phyloP scores from a whole-genome alignment of 2,888 invertebrate genomes.

The Yponomeuta cagnagella region DNA sequence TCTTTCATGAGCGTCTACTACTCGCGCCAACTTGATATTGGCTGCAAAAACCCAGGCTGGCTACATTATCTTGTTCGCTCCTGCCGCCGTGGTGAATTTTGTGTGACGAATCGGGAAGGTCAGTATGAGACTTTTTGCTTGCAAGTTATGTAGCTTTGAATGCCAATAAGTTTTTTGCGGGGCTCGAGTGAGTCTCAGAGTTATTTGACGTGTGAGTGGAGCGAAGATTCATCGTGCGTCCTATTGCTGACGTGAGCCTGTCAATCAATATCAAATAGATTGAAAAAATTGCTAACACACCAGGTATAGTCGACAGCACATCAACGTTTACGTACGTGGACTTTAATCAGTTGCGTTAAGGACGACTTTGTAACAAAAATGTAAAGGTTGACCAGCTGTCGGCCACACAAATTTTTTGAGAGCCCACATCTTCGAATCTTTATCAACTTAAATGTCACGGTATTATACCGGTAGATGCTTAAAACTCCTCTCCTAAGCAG shows the following conservation, averaged over 20 bases:
- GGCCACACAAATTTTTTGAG: too few species aligned
- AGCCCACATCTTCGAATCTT: too few species aligned
- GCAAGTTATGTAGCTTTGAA: not conserved
- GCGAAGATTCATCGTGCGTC: not conserved
- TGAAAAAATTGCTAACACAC: not conserved
- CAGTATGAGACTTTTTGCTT: slow-evolving; percentile 5
- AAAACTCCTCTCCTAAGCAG: not conserved
- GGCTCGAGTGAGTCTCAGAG: not conserved
- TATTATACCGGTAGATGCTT: too few species aligned
- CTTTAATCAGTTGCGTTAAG: too few species aligned
- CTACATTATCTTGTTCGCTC: not conserved
- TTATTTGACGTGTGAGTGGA: not conserved
- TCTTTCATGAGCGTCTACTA: slow-evolving; percentile 51
- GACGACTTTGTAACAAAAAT: too few species aligned
- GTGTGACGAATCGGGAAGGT: slow-evolving; percentile 14
- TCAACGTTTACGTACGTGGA: not conserved
- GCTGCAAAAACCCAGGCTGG: not conserved
- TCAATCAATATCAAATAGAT: slow-evolving; percentile 1
- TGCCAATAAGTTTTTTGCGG: slow-evolving; percentile 2
- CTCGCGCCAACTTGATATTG: slow-evolving; percentile 24
- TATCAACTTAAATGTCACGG: too few species aligned
- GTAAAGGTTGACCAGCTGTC: too few species aligned
- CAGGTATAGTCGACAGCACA: not conserved
- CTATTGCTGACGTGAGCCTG: slow-evolving; percentile 4
- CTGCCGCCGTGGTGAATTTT: not conserved